Evolutionary conservation across 2,888 invertebrate genomes (phyloP).

Genomic region (Lycia hirtaria): DNA sequence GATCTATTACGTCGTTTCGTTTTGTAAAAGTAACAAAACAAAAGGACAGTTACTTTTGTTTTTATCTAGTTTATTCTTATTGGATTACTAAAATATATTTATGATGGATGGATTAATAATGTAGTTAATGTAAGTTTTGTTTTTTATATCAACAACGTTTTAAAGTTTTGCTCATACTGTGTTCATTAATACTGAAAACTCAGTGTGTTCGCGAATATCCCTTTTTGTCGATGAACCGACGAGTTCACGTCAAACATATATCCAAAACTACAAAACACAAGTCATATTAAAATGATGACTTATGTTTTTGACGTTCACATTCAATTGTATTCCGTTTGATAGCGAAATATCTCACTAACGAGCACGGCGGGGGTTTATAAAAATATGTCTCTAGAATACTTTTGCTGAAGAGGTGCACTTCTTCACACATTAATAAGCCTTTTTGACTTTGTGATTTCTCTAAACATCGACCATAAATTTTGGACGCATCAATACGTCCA

Average conservation of each 20-base stretch:
- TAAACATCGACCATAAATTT: constrained; percentile 78
- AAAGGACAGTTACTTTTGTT: too few relatives aligned
- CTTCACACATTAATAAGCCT: constrained; percentile 83
- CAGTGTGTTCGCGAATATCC: constrained; percentile 53
- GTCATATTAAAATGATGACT: constrained; percentile 74
- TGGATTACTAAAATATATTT: too few relatives aligned
- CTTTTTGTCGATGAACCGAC: constrained; percentile 57
- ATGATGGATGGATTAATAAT: too few relatives aligned
- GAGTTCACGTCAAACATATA: constrained; percentile 56
- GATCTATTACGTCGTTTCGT: too few relatives aligned
- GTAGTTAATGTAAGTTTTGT: too few relatives aligned
- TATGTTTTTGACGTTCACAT: constrained; percentile 77
- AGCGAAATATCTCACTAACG: constrained; percentile 78
- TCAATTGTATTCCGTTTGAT: constrained; percentile 81
- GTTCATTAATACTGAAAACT: constrained; percentile 48
- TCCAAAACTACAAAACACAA: constrained; percentile 44
- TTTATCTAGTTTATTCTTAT: too few relatives aligned
- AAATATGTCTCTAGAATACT: constrained; percentile 71
- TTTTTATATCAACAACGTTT: too few relatives aligned
- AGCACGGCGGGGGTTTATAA: constrained; percentile 69
- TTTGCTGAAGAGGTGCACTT: constrained; percentile 73
- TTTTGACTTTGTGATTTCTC: constrained; percentile 78
- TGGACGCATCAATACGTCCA: constrained; percentile 81
- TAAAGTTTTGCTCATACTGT: constrained; percentile 26
- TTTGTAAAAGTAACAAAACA: too few relatives aligned